Evolutionary conservation across 2,113 vertebrate genomes (phyloP).

Genomic region (Orycteropus afer): DNA sequence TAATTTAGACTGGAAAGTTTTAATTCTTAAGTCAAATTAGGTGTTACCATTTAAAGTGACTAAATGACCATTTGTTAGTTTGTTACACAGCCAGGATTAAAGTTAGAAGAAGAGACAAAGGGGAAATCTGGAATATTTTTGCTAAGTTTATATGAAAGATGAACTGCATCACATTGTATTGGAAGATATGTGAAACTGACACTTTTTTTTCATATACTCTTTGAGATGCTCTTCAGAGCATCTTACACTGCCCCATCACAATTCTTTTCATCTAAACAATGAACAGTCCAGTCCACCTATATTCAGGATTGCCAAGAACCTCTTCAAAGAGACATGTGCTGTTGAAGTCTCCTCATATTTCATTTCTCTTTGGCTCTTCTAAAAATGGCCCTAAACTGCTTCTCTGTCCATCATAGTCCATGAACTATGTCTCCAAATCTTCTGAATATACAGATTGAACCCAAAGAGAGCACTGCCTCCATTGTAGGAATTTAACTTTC

Average conservation of each 20-base stretch:
- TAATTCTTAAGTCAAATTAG: background rate
- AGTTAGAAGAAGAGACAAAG: background rate
- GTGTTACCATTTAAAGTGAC: background rate
- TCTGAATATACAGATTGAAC: background rate
- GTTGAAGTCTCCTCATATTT: background rate
- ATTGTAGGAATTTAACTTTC: background rate
- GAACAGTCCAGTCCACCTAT: background rate
- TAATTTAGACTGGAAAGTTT: background rate
- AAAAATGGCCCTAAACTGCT: background rate
- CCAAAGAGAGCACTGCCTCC: background rate
- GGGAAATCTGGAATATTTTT: background rate
- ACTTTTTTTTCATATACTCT: background rate
- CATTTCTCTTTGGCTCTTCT: background rate
- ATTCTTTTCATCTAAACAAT: background rate
- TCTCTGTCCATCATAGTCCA: background rate
- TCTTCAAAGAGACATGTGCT: background rate
- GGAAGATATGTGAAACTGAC: background rate
- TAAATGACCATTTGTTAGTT: background rate
- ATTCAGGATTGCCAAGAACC: rapidly evolving
- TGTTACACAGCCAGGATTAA: background rate
- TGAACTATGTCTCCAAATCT: too few species aligned
- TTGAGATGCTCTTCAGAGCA: background rate
- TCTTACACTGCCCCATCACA: background rate
- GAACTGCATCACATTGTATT: background rate
- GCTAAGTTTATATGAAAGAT: background rate